Percentiles rank a stretch among this genome's conserved stretches.
These are phyloP conservation scores for Miopithecus talapoin DNA, from an alignment of 2,797 vertebrate genomes.

Conservation along the genomic window DNA sequence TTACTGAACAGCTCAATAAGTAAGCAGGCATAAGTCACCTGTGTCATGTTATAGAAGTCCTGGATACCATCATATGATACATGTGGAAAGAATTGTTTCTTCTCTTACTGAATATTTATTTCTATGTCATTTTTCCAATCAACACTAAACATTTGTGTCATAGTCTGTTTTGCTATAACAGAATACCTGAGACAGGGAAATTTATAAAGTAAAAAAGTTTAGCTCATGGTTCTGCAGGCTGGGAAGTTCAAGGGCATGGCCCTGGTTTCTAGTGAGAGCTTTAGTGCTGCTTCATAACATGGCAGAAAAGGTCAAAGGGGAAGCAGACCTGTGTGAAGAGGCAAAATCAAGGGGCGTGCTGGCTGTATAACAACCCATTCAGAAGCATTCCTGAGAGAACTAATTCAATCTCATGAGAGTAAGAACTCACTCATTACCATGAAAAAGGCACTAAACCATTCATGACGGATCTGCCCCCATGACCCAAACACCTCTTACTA, in stretches of 20 bases:
- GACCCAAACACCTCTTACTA: not conserved
- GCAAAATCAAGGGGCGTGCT: not conserved
- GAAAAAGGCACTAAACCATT: not conserved
- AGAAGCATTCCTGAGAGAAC: not conserved
- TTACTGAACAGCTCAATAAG: constrained; percentile 84
- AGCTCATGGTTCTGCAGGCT: not conserved
- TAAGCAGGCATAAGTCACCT: constrained; percentile 75
- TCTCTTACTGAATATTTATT: not conserved
- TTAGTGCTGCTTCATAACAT: not conserved
- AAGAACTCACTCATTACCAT: not conserved
- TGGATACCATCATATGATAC: not conserved
- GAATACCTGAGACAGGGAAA: not conserved
- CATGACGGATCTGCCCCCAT: not conserved
- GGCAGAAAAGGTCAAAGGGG: not conserved
- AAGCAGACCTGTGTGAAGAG: not conserved
- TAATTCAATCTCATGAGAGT: not conserved
- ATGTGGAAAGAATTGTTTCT: not conserved
- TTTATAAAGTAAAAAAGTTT: not conserved
- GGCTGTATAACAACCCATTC: not conserved
- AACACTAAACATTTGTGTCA: not conserved
- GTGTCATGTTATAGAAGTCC: not conserved
- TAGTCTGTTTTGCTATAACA: not conserved
- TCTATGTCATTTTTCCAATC: not conserved
- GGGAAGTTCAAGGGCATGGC: not conserved
- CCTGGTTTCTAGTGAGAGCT: not conserved